Base-by-base conservation (phyloP, 2,888 invertebrate genomes). In the Capitulum mitella region DNA sequence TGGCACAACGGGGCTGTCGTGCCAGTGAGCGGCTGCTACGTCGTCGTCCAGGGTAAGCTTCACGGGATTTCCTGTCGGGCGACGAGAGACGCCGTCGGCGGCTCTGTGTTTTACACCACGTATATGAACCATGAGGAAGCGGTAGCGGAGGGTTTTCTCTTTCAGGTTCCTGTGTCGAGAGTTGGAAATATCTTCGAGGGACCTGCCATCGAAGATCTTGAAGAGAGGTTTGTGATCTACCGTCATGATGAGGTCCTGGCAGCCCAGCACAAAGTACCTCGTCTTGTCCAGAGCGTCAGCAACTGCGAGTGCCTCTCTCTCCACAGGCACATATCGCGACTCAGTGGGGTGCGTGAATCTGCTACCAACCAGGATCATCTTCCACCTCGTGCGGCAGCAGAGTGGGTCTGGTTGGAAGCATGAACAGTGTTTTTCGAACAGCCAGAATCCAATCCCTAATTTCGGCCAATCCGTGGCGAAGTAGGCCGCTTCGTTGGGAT, bases 381-480 rank as follows among this genome's bases (percentile, higher is more conserved):
- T 61, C 64, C n/a, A 34, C 64, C 5, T 8, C n/a, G n/a, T n/a
- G 37, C 32, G n/a, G 64, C 78, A 64, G 29, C 40, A 78, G n/a
- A 37, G 64, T 37, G 78, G 37, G 3, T n/a, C 5, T 5, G 48
- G 12, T 26, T 19, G 37, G 32, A 22, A 26, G 48, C 78, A 78
- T 10, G 64, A 16, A 14, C 78, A 64, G 64, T 78, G 78, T 54
- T 58, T 77, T 46, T 79, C 78, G 22, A 79, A 43, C 29, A 79
- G 48, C 78, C 79, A 79, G 29, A 75, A 58, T 12, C 78, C 76
- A 14, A 78, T 75, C 32, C 78, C 78, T 0, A 34, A 29, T 26
- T 64, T 78, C 22, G 58, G 34, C 78, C 79, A 78, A 37, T 79
- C 79, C 12, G 54, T 79, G 19, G 77, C 76, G 19, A 79, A 61